Evolutionary conservation across 1,140 invertebrate genomes (phyloP), one percentile per base, ranked within the genome.

Genomic region (Drosophila tropicalis): DNA sequence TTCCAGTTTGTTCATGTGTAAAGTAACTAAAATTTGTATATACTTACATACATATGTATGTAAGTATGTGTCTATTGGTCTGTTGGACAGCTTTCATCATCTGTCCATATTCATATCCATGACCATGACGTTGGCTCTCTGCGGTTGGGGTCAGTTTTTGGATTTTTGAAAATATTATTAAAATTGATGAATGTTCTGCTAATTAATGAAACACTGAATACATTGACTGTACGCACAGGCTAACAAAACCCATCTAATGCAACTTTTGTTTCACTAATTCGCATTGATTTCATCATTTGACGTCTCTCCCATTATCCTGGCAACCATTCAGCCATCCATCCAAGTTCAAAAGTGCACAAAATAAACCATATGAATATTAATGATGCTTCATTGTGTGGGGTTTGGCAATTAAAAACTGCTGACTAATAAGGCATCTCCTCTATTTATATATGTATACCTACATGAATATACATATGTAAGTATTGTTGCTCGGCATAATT

Each of bases 171-270:
- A 91, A 91, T 91, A 61, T 80, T 87, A 91, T 91, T 91, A 91
- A 91, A 91, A 91, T 91, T 91, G 86, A 91, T 91, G 90, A 91
- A 91, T 91, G 74, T 75, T 76, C 70, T 79, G 77, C 87, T 91
- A 91, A 90, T 91, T 90, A 87, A 81, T 70, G 70, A 51, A 65
- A 77, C 29, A 32, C 55, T 55, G 22, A 34, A 68, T 29, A 54
- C 22, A 5, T 32, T 36, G 34, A 9, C 34, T 36, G 9, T 12
- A 36, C 34, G 34, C 34, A 36, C 34, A 40, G 13, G 34, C 56
- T 68, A 63, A 19, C 39, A 67, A 72, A 55, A 55, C 17, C 58
- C 6, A 39, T 64, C 79, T 86, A 87, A 86, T 89, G 80, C 74
- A 62, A 69, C 75, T 75, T 82, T 87, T 79, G 75, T 85, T 63